phyloP scores from a whole-genome alignment of 92 coral and sea anemone species.

The Anthopleura xanthogrammica region DNA sequence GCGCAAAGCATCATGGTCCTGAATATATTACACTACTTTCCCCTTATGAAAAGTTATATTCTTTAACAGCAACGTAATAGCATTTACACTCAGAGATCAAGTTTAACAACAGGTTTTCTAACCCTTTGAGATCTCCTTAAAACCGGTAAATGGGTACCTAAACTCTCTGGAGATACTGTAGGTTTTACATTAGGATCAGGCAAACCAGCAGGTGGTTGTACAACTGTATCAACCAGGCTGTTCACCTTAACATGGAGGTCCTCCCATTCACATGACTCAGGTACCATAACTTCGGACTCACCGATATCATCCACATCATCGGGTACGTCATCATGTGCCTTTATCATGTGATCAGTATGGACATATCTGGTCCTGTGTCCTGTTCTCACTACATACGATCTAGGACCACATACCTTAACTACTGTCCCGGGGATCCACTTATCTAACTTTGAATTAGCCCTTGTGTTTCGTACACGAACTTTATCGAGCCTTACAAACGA shows the following conservation, averaged over 20 bases:
- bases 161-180: too few species aligned
- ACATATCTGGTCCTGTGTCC: constrained; percentile 20
- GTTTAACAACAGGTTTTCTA: constrained; percentile 30
- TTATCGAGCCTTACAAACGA: constrained; percentile 14
- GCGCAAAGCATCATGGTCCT: not conserved
- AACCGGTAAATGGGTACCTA: not conserved
- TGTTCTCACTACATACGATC: constrained; percentile 33
- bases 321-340: constrained; percentile 23
- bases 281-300: constrained; percentile 16
- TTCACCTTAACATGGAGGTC: not conserved
- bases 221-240: too few species aligned
- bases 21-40: not conserved
- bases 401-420: constrained; percentile 37
- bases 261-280: constrained; percentile 32
- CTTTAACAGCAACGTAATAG: not conserved
- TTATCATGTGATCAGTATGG: constrained; percentile 39
- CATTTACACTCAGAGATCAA: constrained; percentile 24
- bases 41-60: not conserved
- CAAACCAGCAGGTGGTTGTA: too few species aligned
- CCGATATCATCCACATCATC: not conserved
- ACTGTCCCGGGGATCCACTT: constrained; percentile 27
- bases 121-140: constrained; percentile 29
- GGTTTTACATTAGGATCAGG: too few species aligned
- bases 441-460: constrained; percentile 12
- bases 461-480: constrained; percentile 43